Evolutionary conservation across 2,888 invertebrate genomes (phyloP), one percentile per base, ranked within the genome.

Genomic region (Oscheius sp.): DNA sequence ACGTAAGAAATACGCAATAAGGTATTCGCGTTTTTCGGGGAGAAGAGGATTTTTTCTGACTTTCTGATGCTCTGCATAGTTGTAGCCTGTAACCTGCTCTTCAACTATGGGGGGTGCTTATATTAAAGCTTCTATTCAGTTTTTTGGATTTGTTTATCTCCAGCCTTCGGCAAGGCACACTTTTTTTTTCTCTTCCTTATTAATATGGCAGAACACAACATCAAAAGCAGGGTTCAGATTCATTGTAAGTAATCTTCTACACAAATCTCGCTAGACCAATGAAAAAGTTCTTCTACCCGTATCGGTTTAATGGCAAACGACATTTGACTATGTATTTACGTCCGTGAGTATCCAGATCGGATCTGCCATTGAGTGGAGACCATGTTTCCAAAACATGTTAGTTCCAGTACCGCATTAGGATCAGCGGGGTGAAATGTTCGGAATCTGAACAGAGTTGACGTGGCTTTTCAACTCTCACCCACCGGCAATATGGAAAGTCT

Each of bases 301-400:
- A 3, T 42, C 42, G 7, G 7, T 42, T 42, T 5, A 0, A 42
- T 7, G 42, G 42, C 42, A 57, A 29, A 57, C 13, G 57, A 57
- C 29, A 2, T 57, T 3, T 32, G 21, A 21, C 42, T 42, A 5
- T 42, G 42, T 42, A 42, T 5, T 42, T 42, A 42, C 7, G 42
- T 53, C 3, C 42, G 60, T 60, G 51, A 35, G 33, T 65, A 65
- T 48, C 65, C 65, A n/a, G 65, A 65, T 48, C 65, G 47, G 13
- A 68, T 37, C 37, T 68, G 68, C 68, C 68, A 55, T 29, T 68
- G 68, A n/a, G 33, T 68, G 21, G 68, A 68, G 21, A 65, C 60
- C 51, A 79, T 79, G 55, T 81, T 81, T 1, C 73, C 79, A 65
- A 79, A 81, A 48, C 79, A 79, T 1, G 79, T 70, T 10, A 81